Evolutionary conservation across 2,797 vertebrate species (phyloP).

Genomic region (Cossypha dichroa): DNA sequence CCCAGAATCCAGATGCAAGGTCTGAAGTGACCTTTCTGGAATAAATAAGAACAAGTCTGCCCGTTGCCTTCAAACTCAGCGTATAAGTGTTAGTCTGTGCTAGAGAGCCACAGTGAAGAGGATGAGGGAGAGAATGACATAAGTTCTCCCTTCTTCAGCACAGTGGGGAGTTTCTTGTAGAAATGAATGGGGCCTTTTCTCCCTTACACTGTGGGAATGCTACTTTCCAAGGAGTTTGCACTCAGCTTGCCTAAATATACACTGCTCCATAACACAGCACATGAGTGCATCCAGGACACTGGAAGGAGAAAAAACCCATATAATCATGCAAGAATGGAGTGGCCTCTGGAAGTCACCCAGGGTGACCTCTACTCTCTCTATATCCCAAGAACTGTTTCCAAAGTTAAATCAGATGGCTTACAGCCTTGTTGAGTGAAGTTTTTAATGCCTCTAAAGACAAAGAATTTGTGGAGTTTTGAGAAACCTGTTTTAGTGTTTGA

Average conservation of each 20-base stretch:
- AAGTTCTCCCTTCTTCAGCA: not conserved
- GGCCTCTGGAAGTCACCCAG: not conserved
- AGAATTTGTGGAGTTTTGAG: not conserved
- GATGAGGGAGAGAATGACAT: not conserved
- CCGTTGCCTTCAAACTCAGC: not conserved
- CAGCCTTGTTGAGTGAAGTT: not conserved
- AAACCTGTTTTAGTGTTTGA: not conserved
- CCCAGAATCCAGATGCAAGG: not conserved
- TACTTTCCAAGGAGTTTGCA: not conserved
- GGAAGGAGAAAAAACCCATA: not conserved
- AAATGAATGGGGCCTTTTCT: slow-evolving; percentile 37
- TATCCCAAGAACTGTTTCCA: not conserved
- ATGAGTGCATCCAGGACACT: fast-evolving
- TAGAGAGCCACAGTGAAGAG: not conserved
- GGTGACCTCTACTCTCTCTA: not conserved
- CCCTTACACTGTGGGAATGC: not conserved
- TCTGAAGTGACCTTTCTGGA: slow-evolving; percentile 58
- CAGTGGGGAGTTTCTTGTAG: not conserved
- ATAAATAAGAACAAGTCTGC: slow-evolving; percentile 10
- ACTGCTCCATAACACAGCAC: not conserved
- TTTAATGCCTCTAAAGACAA: not conserved
- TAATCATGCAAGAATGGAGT: not conserved
- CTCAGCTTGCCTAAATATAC: slow-evolving; percentile 8
- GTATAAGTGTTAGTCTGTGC: not conserved
- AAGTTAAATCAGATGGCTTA: not conserved